These are phyloP conservation scores for Netelia inedita DNA, from an alignment of 2,888 invertebrate genomes.

Conservation along the genomic window DNA sequence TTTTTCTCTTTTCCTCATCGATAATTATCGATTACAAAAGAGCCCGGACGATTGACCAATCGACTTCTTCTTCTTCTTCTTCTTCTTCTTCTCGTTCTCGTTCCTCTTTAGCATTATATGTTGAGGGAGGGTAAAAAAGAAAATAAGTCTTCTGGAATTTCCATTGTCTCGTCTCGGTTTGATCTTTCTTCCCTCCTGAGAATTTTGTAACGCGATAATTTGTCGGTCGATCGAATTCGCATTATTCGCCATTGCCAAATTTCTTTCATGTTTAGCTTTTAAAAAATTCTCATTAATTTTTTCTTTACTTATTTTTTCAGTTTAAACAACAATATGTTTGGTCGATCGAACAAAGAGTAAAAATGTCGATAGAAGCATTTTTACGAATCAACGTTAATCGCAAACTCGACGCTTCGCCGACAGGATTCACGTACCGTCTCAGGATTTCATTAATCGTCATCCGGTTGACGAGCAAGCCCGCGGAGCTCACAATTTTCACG, in stretches of 20 bases:
- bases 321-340: too few relatives aligned
- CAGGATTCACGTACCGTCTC: not conserved
- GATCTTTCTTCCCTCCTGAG: not conserved
- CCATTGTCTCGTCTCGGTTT: constrained; percentile 20
- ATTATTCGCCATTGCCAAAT: not conserved
- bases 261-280: not conserved
- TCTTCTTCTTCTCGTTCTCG: constrained; percentile 46
- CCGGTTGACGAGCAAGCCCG: constrained; percentile 64
- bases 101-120: constrained; percentile 36
- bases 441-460: constrained; percentile 69
- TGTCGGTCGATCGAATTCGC: constrained; percentile 15
- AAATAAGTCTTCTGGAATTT: not conserved
- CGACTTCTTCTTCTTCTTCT: constrained; percentile 24
- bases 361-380: too few relatives aligned
- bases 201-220: constrained; percentile 30
- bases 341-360: too few relatives aligned
- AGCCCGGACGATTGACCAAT: constrained; percentile 48
- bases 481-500: constrained; percentile 31
- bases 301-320: not conserved
- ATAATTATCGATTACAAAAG: constrained; percentile 36
- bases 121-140: constrained; percentile 55
- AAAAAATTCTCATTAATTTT: not conserved
- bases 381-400: too few relatives aligned
- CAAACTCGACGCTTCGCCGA: not conserved
- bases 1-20: constrained; percentile 36